Evolutionary conservation across 2,888 invertebrate genomes (phyloP).

Genomic region (Selenia dentaria): DNA sequence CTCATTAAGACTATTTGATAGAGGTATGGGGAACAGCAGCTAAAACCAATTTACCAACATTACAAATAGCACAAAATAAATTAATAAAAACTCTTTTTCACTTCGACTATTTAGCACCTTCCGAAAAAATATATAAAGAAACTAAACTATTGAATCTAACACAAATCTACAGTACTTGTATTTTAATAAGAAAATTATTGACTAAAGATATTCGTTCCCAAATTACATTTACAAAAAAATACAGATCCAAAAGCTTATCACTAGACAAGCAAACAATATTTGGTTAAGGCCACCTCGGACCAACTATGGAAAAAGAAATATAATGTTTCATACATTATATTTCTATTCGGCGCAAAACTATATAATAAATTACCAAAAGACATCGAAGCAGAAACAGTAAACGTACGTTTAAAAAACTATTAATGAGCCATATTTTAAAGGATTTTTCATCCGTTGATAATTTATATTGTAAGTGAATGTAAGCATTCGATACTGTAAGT

Average conservation of each 20-base stretch:
- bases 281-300: no score
- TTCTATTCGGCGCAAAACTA: not conserved
- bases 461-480: no score
- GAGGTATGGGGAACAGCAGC: constrained; percentile 2
- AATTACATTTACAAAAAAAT: not conserved
- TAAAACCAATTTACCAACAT: not conserved
- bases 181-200: not conserved
- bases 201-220: not conserved
- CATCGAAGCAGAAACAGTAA: no score
- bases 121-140: not conserved
- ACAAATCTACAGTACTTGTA: no score
- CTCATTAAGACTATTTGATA: not conserved
- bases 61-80: not conserved
- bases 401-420: no score
- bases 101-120: not conserved
- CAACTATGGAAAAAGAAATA: not conserved
- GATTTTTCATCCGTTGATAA: no score
- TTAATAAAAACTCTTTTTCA: not conserved
- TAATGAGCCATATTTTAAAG: no score
- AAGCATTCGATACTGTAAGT: no score
- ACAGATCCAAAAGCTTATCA: not conserved
- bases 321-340: not conserved
- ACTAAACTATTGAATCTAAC: no score
- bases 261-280: not conserved
- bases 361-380: no score